Percentiles rank a stretch among this genome's conserved stretches.
Conservation (phyloP, 2,888 invertebrate genomes). For the Tetanocera ferruginea region DNA sequence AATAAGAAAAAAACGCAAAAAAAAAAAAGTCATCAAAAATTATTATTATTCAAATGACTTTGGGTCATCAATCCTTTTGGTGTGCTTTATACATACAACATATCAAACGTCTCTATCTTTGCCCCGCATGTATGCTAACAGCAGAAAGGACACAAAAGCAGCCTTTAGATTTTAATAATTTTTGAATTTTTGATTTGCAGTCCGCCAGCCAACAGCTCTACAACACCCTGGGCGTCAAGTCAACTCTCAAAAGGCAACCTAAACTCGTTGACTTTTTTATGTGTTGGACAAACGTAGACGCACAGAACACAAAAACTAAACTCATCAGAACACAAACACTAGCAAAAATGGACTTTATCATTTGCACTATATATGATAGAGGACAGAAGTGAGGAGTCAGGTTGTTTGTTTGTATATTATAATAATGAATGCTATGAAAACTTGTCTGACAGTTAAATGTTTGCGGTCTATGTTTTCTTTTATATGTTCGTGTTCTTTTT, state of each 20-base stretch:
- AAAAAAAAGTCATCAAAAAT: not conserved
- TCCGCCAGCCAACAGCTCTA: not conserved
- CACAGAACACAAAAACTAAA: not conserved
- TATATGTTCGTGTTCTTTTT: too few species aligned
- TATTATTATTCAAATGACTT: conserved; percentile 39
- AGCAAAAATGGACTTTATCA: too few species aligned
- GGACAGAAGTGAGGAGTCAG: too few species aligned
- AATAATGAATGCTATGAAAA: too few species aligned
- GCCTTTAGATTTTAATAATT: conserved; percentile 13
- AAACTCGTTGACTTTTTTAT: not conserved
- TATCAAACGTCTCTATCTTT: conserved; percentile 30
- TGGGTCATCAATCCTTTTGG: conserved; percentile 37
- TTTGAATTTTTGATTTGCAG: not conserved
- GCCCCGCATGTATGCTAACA: not conserved
- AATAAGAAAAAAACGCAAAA: not conserved
- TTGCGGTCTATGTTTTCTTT: too few species aligned
- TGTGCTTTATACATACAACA: not conserved
- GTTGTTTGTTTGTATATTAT: too few species aligned
- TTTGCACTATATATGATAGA: too few species aligned
- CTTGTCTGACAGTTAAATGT: too few species aligned
- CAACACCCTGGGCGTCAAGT: not conserved
- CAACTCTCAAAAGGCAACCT: not conserved
- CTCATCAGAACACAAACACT: too few species aligned
- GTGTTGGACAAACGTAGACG: not conserved
- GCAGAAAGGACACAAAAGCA: not conserved